Evolutionary conservation across 2,888 invertebrate species (phyloP).

Genomic region (Entomobrya proxima): DNA sequence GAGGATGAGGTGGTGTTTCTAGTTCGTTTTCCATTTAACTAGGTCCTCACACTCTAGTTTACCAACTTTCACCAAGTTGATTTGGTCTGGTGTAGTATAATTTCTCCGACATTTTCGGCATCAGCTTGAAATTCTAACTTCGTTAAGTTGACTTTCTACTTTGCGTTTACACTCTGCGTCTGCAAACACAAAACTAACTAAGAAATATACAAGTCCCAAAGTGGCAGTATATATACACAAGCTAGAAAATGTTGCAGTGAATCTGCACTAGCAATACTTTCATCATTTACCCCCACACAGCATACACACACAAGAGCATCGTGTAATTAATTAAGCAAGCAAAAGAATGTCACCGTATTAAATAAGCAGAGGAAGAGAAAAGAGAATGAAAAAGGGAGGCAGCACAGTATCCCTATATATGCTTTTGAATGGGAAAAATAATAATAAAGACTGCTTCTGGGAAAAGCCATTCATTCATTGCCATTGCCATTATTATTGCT

Average conservation of each 20-base stretch:
- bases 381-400: background rate
- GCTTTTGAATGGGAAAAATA: background rate
- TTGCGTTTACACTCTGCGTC: background rate
- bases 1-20: background rate
- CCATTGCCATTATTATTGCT: no score
- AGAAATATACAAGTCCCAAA: slow-evolving; percentile 58
- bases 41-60: background rate
- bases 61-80: background rate
- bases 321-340: slow-evolving; percentile 72
- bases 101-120: slow-evolving; percentile 22
- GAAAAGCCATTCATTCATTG: no score
- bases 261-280: background rate
- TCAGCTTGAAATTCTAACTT: slow-evolving; percentile 13
- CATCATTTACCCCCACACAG: background rate
- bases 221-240: slow-evolving; percentile 13
- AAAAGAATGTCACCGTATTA: slow-evolving; percentile 68
- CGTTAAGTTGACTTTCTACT: slow-evolving; percentile 55
- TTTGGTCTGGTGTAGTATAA: slow-evolving; percentile 12
- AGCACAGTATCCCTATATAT: background rate
- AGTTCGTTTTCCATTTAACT: slow-evolving; percentile 22
- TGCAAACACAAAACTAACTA: slow-evolving; percentile 44
- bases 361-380: slow-evolving; percentile 18
- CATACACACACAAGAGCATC: slow-evolving; percentile 31
- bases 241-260: slow-evolving; percentile 6
- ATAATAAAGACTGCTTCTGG: no score